Base-by-base conservation (phyloP, 2,888 invertebrate species). In the Pollenia angustigena region DNA sequence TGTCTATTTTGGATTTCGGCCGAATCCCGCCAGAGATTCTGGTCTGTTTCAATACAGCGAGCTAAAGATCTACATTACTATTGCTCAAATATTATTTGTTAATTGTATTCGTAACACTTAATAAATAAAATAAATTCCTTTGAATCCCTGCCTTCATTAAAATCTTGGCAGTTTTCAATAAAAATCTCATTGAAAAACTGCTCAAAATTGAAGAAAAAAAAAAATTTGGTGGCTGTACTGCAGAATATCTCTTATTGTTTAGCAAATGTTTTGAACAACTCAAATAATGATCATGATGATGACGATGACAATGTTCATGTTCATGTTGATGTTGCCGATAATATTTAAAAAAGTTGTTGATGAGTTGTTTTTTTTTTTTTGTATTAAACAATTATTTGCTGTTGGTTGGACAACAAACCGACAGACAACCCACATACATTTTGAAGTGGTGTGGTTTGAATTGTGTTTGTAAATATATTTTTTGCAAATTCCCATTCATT, bases 281-380 rank as follows among this genome's bases (percentile, higher is more conserved):
- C 52, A 60, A 69, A 18, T 42, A 23, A 69, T 50, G 58, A 50
- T 48, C 54, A 64, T 32, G 48, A 62, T 42, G 40, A 48, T 66
- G 56, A 50, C n/a, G 68, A 68, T 23, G 23, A 23, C 23, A 3
- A 23, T 23, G 23, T 2, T 18, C 16, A 48, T 66, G 66, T 46
- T 81, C 10, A 72, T 56, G 64, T 48, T 64, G 81, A 74, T 60
- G 66, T 44, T 81, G 74, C 50, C 48, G 48, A 83, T 64, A 69
- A 44, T 62, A 8, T 56, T 74, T 72, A 56, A 32, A 54, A 60
- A 40, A 69, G 66, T 48, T 66, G 68, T 48, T 62, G 60, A 50
- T 46, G 62, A 46, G 42, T 18, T 50, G n/a, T 23, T 23, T 23
- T 40, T 12, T 50, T 58, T 10, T 58, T 52, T 52, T 32, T 16